Evolutionary conservation across 2,888 invertebrate species (phyloP).

Genomic region (Diarsia mendica): DNA sequence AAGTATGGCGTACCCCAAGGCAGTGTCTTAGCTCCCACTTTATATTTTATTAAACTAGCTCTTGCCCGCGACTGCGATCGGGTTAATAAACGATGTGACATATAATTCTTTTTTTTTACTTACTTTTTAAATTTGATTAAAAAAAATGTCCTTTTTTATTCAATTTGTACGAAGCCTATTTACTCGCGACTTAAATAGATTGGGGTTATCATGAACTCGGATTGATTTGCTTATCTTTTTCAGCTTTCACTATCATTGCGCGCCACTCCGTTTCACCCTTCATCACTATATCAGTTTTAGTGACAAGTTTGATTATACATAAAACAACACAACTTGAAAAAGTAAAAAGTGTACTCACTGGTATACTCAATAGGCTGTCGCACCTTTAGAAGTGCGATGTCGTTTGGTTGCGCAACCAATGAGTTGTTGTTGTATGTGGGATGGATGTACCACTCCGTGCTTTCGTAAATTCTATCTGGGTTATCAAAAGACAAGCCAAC

Average conservation of each 20-base stretch:
- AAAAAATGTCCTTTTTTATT: too few species aligned
- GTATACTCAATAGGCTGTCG: slow-evolving; percentile 1
- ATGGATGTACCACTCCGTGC: slow-evolving; percentile 13
- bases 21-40: too few species aligned
- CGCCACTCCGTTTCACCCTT: too few species aligned
- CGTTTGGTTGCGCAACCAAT: neutral
- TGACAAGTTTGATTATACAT: neutral
- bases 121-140: neutral
- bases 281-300: neutral
- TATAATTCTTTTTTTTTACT: neutral
- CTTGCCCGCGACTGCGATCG: neutral
- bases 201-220: too few species aligned
- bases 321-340: neutral
- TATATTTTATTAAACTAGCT: neutral
- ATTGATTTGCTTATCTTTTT: neutral
- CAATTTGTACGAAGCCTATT: too few species aligned
- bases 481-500: neutral
- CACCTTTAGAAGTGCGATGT: slow-evolving; percentile 15
- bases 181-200: too few species aligned
- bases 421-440: neutral
- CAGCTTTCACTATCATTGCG: neutral
- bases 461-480: slow-evolving; percentile 2
- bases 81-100: neutral
- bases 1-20: too few species aligned
- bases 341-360: neutral